Base-by-base conservation (phyloP, 37 sponge, comb jelly and placozoan genomes). In the Halichondria panicea region DNA sequence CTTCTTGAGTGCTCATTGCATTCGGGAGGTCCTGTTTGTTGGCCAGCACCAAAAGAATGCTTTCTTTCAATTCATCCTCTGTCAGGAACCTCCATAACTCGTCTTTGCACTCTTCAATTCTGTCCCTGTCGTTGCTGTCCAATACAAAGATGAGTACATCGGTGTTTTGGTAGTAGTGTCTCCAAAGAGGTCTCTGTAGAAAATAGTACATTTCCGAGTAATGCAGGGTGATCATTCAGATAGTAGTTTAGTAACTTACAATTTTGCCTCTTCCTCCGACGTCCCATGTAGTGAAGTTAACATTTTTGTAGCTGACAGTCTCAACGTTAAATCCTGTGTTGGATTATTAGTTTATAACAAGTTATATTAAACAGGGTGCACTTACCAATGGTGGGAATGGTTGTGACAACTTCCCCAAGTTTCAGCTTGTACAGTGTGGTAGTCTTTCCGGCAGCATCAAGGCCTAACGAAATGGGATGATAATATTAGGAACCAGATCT, bases 21-120 rank as follows among this genome's bases (percentile, higher is more conserved):
- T 89, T 89, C 4, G 96, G 93, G 0, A 96, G 84, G 67, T 96
- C 96, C 35, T 96, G 96, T 58, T 96, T 96, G 78, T 96, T 96
- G 32, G 96, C 96, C 66, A 96, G 44, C 4, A 96, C 78, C 31
- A 96, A 68, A 0, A 96, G 37, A 13, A 66, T 21, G 32, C 44
- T 25, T 19, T 80, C 80, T 18, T 67, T 36, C 13, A 94, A 42
- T 28, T 91, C 80, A 6, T 83, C 81, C 28, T 94, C 95, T 24
- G 42, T 57, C 48, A 94, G 38, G 28, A 91, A 46, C 19, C 43
- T 30, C 15, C 63, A 25, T 4, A 94, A 55, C 70, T 94, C 95
- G 7, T 87, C 66, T n/a, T 53, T 33, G 15, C 77, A 61, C 21
- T 90, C 77, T 30, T 52, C 37, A 30, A 94, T 65, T 44, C 95